Evolutionary conservation across 2,113 vertebrate species (phyloP).

Genomic region (Ptilorrhoa leucosticta): DNA sequence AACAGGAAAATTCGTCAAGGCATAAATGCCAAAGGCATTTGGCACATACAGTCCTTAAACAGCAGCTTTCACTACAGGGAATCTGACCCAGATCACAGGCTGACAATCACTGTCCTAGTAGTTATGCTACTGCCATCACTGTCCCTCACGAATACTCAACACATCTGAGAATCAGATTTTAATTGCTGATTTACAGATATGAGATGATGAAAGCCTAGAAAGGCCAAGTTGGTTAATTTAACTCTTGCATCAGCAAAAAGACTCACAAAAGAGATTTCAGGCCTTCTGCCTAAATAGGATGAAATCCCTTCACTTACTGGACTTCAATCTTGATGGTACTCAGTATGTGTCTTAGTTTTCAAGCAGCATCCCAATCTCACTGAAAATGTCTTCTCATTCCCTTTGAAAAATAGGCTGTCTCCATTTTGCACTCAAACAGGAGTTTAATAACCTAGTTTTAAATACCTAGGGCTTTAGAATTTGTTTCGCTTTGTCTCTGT

Average conservation of each 20-base stretch:
- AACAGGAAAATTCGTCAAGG: background rate
- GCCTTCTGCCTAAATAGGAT: background rate
- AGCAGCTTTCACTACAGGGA: background rate
- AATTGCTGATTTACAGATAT: background rate
- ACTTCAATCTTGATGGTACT: background rate
- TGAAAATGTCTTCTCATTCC: background rate
- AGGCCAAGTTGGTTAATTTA: background rate
- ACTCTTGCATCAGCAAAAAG: background rate
- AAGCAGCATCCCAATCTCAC: background rate
- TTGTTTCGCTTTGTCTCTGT: background rate
- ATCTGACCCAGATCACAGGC: background rate
- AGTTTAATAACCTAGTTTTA: background rate
- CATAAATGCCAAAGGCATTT: background rate
- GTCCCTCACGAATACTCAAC: background rate
- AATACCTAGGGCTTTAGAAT: background rate
- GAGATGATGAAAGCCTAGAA: background rate
- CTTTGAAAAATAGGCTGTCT: background rate
- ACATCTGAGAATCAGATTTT: background rate
- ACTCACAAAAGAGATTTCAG: background rate
- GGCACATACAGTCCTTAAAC: background rate
- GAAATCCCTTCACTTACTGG: background rate
- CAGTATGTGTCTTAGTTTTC: background rate
- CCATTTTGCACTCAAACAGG: background rate
- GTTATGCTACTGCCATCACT: background rate
- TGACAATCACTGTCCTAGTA: background rate